A percentile compares a stretch with the other conserved stretches of the same genome.
These are phyloP conservation scores for Glaucomys volans DNA, from an alignment of 2,113 vertebrate genomes.

Conservation along the genomic window DNA sequence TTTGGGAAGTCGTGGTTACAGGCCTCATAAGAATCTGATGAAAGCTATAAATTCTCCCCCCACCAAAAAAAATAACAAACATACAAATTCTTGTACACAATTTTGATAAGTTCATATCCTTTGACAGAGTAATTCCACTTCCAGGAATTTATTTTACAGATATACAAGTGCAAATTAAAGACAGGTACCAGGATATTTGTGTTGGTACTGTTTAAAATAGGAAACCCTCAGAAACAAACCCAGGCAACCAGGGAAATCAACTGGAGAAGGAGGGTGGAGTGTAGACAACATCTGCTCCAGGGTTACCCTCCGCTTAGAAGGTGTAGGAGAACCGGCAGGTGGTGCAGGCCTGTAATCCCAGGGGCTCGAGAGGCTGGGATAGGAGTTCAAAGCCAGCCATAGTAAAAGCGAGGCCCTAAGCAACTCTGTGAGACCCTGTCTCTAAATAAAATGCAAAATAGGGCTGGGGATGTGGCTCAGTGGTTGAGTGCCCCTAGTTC, in stretches of 20 bases:
- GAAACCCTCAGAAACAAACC: conserved; percentile 31
- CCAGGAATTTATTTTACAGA: conserved; percentile 2
- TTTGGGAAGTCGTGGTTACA: not conserved
- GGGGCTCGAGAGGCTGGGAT: no score
- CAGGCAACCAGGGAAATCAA: not conserved
- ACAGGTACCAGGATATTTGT: not conserved
- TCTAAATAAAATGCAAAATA: no score
- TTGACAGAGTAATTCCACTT: not conserved
- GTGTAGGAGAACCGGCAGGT: no score
- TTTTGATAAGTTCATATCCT: not conserved
- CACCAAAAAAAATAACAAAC: conserved; percentile 1
- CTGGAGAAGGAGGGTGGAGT: not conserved
- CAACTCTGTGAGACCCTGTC: no score
- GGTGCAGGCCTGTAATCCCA: no score
- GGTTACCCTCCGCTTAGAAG: not conserved
- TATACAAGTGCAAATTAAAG: not conserved
- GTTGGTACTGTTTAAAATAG: not conserved
- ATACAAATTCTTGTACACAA: not conserved
- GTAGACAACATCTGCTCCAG: not conserved
- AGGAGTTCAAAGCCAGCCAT: no score
- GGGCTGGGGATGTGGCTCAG: no score
- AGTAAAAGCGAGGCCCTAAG: no score
- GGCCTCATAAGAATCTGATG: not conserved
- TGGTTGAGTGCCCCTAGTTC: no score
- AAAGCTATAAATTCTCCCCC: conserved; percentile 21